Evolutionary conservation across 1,140 invertebrate genomes (phyloP).

Genomic region (Nylanderia fulva): DNA sequence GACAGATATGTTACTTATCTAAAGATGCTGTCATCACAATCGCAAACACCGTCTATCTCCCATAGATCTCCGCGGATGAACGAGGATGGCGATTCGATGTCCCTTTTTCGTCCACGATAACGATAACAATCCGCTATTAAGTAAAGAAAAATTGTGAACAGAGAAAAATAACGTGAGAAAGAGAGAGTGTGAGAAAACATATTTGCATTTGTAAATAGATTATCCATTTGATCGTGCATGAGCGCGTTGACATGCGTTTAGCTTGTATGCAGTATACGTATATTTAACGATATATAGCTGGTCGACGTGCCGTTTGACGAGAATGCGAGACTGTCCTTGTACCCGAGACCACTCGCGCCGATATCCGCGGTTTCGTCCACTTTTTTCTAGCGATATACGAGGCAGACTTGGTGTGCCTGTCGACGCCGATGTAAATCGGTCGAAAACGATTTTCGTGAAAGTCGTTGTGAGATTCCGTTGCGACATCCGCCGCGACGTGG

Average conservation of each 20-base stretch:
- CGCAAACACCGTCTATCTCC: not conserved
- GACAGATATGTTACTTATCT: too few relatives aligned
- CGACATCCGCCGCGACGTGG: conserved; percentile 44
- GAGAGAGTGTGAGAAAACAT: not conserved
- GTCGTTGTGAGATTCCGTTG: conserved; percentile 61
- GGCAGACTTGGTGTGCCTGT: not conserved
- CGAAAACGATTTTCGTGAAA: conserved; percentile 65
- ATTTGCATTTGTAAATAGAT: conserved; percentile 13
- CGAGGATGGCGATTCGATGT: not conserved
- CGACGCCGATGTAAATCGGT: not conserved
- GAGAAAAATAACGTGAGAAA: not conserved
- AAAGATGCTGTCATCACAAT: not conserved
- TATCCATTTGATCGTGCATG: not conserved
- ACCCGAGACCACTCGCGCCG: not conserved
- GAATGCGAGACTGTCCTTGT: conserved; percentile 49
- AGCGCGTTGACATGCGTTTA: not conserved
- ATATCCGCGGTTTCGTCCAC: not conserved
- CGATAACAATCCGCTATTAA: not conserved
- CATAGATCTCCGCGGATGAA: conserved; percentile 24
- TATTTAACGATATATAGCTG: conserved; percentile 35
- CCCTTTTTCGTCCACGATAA: conserved; percentile 18
- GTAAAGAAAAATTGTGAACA: not conserved
- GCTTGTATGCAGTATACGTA: not conserved
- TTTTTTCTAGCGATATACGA: conserved; percentile 36
- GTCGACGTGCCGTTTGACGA: conserved; percentile 49